Percentiles rank a stretch among this genome's conserved stretches.
These are phyloP conservation scores for Patella vulgata DNA, from an alignment of 1,140 invertebrate species.

Conservation along the genomic window DNA sequence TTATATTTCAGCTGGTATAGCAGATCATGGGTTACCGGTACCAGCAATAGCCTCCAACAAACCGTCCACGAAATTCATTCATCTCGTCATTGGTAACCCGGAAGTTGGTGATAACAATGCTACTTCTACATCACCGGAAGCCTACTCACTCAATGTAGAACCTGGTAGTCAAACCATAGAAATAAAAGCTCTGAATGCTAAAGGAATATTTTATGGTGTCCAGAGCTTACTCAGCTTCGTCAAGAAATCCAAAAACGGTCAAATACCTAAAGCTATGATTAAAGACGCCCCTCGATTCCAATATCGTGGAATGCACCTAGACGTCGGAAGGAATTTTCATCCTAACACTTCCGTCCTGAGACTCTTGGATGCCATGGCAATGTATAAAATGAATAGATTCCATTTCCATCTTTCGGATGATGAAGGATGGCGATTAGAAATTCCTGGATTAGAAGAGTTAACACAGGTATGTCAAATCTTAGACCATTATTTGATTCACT, in stretches of 20 bases:
- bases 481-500: too few species aligned
- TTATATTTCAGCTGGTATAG: too few species aligned
- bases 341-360: conserved; percentile 47
- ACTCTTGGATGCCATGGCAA: conserved; percentile 55
- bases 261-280: conserved; percentile 21
- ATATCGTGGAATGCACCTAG: conserved; percentile 60
- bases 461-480: conserved; percentile 48
- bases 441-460: conserved; percentile 52
- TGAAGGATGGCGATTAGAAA: conserved; percentile 61
- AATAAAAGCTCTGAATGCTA: neutral
- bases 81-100: neutral
- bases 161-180: neutral
- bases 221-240: conserved; percentile 41
- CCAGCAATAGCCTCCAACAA: too few species aligned
- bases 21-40: too few species aligned
- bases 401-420: conserved; percentile 63
- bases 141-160: conserved; percentile 34
- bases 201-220: conserved; percentile 43
- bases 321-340: conserved; percentile 61
- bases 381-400: conserved; percentile 60
- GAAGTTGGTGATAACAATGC: neutral
- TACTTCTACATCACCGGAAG: conserved; percentile 15
- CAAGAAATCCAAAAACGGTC: conserved; percentile 12
- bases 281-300: conserved; percentile 48
- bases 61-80: neutral